Percentiles rank a stretch among this genome's conserved stretches.
phyloP scores from a whole-genome alignment of 2,113 vertebrate genomes.

The Ranitomeya imitator region DNA sequence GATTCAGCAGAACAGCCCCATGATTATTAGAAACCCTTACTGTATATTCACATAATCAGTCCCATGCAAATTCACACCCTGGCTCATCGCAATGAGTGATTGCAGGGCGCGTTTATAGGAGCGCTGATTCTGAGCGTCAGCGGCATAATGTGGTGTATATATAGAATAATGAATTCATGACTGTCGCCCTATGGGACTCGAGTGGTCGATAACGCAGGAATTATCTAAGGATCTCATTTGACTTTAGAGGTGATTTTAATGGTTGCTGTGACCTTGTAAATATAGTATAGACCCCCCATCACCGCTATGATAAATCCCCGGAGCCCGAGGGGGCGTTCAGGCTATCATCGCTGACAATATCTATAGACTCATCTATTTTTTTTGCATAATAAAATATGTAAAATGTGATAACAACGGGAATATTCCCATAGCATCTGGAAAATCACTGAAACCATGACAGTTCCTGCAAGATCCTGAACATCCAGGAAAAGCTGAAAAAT shows the following conservation, averaged over 20 bases:
- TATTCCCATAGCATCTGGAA: not conserved
- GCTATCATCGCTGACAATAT: not conserved
- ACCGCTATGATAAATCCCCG: not conserved
- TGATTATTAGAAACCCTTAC: not conserved
- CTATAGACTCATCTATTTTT: not conserved
- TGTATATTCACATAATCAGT: not conserved
- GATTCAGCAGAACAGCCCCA: too few relatives aligned
- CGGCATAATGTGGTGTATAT: not conserved
- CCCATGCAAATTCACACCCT: not conserved
- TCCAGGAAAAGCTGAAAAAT: not conserved
- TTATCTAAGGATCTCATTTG: not conserved
- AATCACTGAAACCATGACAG: not conserved
- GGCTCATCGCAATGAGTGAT: not conserved
- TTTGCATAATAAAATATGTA: conserved; percentile 7
- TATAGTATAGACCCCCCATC: not conserved
- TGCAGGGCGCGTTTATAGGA: not conserved
- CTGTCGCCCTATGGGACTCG: not conserved
- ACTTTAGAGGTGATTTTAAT: not conserved
- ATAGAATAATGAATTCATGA: conserved; percentile 16
- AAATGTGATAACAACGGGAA: not conserved
- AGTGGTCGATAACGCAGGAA: not conserved
- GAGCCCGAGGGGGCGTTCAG: not conserved
- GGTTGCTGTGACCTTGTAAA: not conserved
- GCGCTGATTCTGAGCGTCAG: too few relatives aligned
- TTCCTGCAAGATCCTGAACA: not conserved